These are phyloP conservation scores for Basileuterus tristriatus DNA, from an alignment of 2,797 vertebrate genomes.

Conservation along the genomic window DNA sequence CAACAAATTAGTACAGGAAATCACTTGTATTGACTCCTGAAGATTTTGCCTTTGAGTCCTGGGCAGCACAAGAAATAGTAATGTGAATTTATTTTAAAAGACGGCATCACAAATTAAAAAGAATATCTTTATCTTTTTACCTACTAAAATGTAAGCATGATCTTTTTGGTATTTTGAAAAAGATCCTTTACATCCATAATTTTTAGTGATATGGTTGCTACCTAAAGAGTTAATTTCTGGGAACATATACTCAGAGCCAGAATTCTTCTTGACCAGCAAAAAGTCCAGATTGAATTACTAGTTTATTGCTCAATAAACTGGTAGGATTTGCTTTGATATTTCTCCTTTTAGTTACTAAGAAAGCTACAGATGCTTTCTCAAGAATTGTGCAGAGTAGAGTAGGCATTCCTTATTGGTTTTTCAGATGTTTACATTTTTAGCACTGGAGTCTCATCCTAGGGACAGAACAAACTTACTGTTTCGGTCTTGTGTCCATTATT, in stretches of 20 bases:
- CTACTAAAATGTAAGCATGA: background rate
- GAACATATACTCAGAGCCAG: background rate
- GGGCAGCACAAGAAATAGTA: background rate
- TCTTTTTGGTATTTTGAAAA: background rate
- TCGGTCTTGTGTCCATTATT: slow-evolving; percentile 43
- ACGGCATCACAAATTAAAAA: background rate
- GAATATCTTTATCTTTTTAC: background rate
- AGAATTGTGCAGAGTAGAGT: background rate
- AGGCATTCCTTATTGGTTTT: slow-evolving; percentile 27
- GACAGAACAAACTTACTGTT: slow-evolving; percentile 32
- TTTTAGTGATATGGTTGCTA: background rate
- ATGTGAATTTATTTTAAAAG: background rate
- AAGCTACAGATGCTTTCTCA: slow-evolving; percentile 21
- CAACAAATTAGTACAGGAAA: background rate
- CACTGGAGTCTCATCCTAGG: background rate
- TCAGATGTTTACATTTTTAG: slow-evolving; percentile 27
- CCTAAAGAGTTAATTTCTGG: background rate
- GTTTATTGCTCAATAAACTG: slow-evolving; percentile 30
- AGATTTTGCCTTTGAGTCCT: background rate
- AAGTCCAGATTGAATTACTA: background rate
- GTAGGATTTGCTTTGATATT: slow-evolving; percentile 10
- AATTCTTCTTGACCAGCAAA: background rate
- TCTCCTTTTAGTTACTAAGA: slow-evolving; percentile 16
- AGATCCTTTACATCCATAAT: background rate
- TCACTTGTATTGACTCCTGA: background rate